Base-by-base conservation (phyloP, 2,797 vertebrate species). In the Pelodytes ibericus region DNA sequence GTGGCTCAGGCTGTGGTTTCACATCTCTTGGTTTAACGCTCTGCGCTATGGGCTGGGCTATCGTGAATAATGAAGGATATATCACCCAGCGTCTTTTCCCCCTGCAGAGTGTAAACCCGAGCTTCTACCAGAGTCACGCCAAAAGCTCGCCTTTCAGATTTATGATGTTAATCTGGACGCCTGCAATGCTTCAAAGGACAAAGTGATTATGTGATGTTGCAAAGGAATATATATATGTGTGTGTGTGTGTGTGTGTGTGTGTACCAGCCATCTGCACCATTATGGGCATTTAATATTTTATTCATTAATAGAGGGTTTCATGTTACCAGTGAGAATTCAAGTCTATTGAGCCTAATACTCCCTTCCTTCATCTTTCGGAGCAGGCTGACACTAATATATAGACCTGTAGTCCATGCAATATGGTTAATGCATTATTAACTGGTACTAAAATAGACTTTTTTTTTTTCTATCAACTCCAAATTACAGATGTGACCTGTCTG, bases 241-340 rank as follows among this genome's bases (percentile, higher is more conserved):
- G n/a, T n/a, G 18, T 44, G 18, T 53, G n/a, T 53, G 41, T 51
- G 49, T 66, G 76, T 62, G 44, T 72, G 62, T 56, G 41, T 61
- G 30, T 62, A 39, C 47, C 63, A 25, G 63, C 24, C 76, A 44
- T 72, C 70, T 61, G 57, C 24, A 62, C 76, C 51, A 79, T 72
- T 67, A 62, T 67, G 44, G 41, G 76, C 63, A 51, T 60, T 79
- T 79, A 79, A 79, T 79, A 79, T 67, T 67, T 79, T 73, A 79
- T 72, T 79, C 59, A 72, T 39, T 79, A 68, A 72, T 79, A 29
- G 44, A 68, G 7, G 31, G 63, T 61, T 79, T 72, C 68, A 79
- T 79, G 71, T 79, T 79, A 62, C 76, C 20, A 29, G 36, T 57
- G 63, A 65, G 70, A 67, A 30, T 68, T 57, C 16, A 65, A 29